Conservation (phyloP, 2,113 vertebrate genomes). For the Dipodomys spectabilis region DNA sequence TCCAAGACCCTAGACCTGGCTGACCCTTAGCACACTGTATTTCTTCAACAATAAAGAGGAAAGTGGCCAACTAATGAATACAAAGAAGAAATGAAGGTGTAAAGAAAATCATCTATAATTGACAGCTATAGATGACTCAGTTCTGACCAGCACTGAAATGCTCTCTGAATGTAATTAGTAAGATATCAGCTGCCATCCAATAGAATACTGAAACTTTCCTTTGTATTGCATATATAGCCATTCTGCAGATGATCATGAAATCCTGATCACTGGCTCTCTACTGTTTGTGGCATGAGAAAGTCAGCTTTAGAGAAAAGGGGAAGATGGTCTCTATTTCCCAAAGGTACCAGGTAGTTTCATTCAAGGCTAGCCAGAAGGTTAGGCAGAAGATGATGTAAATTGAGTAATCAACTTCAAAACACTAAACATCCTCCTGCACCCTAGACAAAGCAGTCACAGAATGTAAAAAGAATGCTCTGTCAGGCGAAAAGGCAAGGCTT, state of each 20-base stretch:
- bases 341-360: background rate
- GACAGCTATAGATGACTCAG: background rate
- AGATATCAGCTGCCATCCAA: background rate
- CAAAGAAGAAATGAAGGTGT: background rate
- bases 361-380: constrained; percentile 33
- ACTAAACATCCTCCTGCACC: constrained; percentile 49
- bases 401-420: constrained; percentile 62
- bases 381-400: constrained; percentile 52
- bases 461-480: constrained; percentile 30
- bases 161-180: background rate
- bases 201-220: background rate
- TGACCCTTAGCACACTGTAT: background rate
- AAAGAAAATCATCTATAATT: background rate
- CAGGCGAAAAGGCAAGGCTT: constrained; percentile 13
- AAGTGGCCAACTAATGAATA: background rate
- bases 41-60: background rate
- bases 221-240: background rate
- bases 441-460: constrained; percentile 40
- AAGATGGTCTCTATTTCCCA: background rate
- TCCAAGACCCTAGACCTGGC: background rate
- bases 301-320: background rate
- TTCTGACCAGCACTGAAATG: background rate
- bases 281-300: background rate
- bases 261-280: background rate
- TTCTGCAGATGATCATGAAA: constrained; percentile 6